These are phyloP conservation scores for Oreochromis aureus DNA, from an alignment of 2,113 vertebrate species.

Conservation along the genomic window DNA sequence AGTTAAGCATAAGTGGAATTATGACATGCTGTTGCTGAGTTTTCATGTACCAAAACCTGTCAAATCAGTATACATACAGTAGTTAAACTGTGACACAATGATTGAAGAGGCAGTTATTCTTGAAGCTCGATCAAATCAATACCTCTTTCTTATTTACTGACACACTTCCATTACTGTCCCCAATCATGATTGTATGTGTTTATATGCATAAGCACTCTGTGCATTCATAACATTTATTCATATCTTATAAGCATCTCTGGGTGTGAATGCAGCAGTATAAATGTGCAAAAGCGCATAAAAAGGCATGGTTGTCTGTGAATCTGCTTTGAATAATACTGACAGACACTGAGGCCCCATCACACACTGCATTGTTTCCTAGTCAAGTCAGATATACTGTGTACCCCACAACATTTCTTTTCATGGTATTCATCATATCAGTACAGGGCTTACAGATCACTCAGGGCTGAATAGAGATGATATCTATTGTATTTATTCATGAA, in stretches of 20 bases:
- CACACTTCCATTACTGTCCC: not conserved
- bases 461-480: conserved; percentile 15
- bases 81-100: not conserved
- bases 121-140: not conserved
- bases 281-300: not conserved
- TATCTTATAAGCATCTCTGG: not conserved
- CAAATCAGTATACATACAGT: not conserved
- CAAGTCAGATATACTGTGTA: not conserved
- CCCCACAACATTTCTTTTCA: not conserved
- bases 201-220: not conserved
- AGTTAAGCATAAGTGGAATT: not conserved
- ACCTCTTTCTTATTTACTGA: not conserved
- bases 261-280: not conserved
- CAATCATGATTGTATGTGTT: not conserved
- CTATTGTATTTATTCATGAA: conserved; percentile 48
- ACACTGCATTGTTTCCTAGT: conserved; percentile 2
- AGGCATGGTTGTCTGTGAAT: not conserved
- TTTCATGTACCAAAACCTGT: not conserved
- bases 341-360: not conserved
- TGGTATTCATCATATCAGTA: conserved; percentile 32
- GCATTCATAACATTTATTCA: not conserved
- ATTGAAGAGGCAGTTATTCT: not conserved
- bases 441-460: conserved; percentile 25
- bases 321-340: conserved; percentile 35
- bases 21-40: not conserved